Evolutionary conservation across 2,888 invertebrate genomes (phyloP).

Genomic region (Acronicta leporina): DNA sequence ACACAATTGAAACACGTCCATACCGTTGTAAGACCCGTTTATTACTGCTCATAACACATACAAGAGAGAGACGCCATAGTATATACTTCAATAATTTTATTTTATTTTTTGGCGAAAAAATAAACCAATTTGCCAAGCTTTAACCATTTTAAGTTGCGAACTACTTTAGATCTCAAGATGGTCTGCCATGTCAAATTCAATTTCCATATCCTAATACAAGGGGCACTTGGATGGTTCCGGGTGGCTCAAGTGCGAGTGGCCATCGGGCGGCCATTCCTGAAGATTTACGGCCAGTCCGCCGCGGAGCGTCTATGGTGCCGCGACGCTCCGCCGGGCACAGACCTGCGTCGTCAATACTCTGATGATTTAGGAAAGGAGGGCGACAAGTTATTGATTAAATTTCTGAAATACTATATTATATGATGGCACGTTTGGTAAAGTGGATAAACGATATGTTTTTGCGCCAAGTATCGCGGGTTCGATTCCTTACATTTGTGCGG

Average conservation of each 20-base stretch:
- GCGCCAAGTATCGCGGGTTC: no score
- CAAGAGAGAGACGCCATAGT: no score
- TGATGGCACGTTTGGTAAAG: no score
- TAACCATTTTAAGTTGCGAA: neutral
- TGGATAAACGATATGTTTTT: no score
- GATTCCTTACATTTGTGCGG: no score
- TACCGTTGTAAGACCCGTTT: no score
- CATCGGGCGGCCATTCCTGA: constrained; percentile 53
- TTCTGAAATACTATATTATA: no score
- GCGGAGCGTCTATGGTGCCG: constrained; percentile 52
- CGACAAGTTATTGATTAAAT: neutral
- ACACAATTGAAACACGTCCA: no score
- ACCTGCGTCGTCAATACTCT: constrained; percentile 46
- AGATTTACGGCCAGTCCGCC: constrained; percentile 58
- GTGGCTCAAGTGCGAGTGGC: constrained; percentile 19
- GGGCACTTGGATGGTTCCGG: constrained; percentile 1
- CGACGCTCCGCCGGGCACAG: constrained; percentile 22
- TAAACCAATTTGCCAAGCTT: neutral
- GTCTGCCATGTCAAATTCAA: constrained; percentile 11
- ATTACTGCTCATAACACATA: no score
- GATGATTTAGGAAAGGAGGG: constrained; percentile 39
- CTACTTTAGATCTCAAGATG: neutral
- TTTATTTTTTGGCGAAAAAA: no score
- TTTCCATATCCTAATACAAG: constrained; percentile 17
- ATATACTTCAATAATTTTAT: no score